phyloP scores from a whole-genome alignment of 1,140 invertebrate genomes.

The Chrysoperla carnea region DNA sequence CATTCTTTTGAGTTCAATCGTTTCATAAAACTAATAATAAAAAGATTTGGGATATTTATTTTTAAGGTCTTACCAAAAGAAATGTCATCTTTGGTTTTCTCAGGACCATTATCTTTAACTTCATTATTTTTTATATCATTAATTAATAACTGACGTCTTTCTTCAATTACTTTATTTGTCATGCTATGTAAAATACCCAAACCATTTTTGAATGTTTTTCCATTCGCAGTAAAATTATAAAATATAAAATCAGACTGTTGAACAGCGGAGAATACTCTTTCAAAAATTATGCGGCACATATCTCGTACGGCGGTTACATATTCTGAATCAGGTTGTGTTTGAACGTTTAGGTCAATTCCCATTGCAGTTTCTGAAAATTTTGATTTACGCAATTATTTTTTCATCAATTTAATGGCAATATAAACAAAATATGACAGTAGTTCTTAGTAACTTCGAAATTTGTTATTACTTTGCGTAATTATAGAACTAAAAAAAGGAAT shows the following conservation, averaged over 20 bases:
- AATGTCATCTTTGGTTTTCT: neutral
- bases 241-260: constrained; percentile 20
- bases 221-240: constrained; percentile 17
- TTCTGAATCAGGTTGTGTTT: constrained; percentile 44
- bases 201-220: constrained; percentile 27
- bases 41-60: too few relatives aligned
- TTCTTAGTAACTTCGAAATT: too few relatives aligned
- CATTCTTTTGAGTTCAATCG: too few relatives aligned
- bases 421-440: too few relatives aligned
- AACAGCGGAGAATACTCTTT: constrained; percentile 21
- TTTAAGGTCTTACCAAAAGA: too few relatives aligned
- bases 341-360: constrained; percentile 58
- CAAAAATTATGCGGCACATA: constrained; percentile 22
- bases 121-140: constrained; percentile 12
- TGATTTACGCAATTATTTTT: too few relatives aligned
- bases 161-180: constrained; percentile 32
- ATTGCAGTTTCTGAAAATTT: constrained; percentile 61
- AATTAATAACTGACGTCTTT: constrained; percentile 19
- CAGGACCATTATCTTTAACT: constrained; percentile 1
- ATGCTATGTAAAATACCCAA: constrained; percentile 51
- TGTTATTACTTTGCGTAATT: too few relatives aligned
- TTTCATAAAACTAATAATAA: too few relatives aligned
- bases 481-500: neutral
- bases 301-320: constrained; percentile 54
- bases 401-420: too few relatives aligned